Evolutionary conservation across 2,113 vertebrate genomes (phyloP).

Genomic region (Mormyrus lacerda): DNA sequence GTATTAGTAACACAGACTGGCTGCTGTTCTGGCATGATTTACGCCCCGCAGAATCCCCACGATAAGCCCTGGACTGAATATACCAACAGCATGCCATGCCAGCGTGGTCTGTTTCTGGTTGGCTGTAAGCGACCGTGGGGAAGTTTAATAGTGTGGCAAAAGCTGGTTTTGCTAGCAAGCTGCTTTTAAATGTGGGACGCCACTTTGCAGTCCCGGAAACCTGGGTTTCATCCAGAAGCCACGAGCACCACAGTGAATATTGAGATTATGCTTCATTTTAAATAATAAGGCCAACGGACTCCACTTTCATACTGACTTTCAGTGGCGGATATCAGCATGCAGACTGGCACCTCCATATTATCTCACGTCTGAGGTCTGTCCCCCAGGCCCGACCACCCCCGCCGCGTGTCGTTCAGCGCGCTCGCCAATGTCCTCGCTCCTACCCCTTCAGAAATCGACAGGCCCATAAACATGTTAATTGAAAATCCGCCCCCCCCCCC

Average conservation of each 20-base stretch:
- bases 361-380: not conserved
- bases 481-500: conserved; percentile 16
- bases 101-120: not conserved
- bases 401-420: not conserved
- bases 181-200: not conserved
- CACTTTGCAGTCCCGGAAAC: not conserved
- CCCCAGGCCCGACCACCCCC: not conserved
- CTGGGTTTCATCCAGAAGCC: not conserved
- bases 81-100: not conserved
- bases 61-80: not conserved
- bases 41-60: not conserved
- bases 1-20: too few species aligned
- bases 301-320: not conserved
- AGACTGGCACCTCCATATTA: not conserved
- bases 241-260: not conserved
- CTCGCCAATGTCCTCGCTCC: not conserved
- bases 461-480: conserved; percentile 27
- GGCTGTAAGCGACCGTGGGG: not conserved
- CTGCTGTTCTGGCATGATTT: not conserved
- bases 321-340: not conserved
- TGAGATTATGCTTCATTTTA: not conserved
- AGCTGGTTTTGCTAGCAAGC: not conserved
- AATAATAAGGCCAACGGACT: not conserved
- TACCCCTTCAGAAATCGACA: conserved; percentile 16
- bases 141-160: not conserved